Evolutionary conservation across 2,797 vertebrate genomes (phyloP), one percentile per base, ranked within the genome.

Genomic region (Kryptolebias ocellatus): DNA sequence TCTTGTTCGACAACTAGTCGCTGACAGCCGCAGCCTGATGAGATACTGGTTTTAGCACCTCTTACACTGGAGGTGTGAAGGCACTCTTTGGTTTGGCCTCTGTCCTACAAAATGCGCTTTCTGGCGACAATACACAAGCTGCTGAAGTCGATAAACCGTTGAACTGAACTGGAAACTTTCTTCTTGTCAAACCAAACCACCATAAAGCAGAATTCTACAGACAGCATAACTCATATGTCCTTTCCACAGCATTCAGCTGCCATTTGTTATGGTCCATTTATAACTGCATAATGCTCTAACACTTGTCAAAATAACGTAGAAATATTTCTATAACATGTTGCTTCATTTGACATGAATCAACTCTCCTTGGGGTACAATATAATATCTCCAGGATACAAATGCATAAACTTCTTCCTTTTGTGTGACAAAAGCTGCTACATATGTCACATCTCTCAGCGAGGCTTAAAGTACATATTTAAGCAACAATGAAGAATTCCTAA

Each of bases 401-500:
- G 44, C 60, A 72, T 65, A 60, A 62, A 9, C 9, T 2, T 60
- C 53, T 20, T 64, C 27, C 16, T 42, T 17, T 24, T n/a, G 18
- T 37, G 17, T 73, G 62, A 70, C 46, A 67, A 44, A 24, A 71
- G 10, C 15, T 45, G 7, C 14, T 53, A 49, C 53, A 73, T 42
- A 75, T 1, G 0, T n/a, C 18, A 66, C 5, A 65, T 67, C 53
- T 69, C 65, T 76, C 66, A 60, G 14, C 12, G 29, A 68, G 31
- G 42, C 10, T 47, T 68, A 46, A 18, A 28, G 24, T 4, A 34
- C 51, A 16, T 63, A 58, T 74, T 71, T 53, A 49, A 11, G 47
- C 45, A 70, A 56, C 67, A 14, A 27, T 65, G 63, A 70, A 74
- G 69, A 31, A 81, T 72, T 69, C 44, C 61, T 20, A 15, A 49